A percentile compares a stretch with the other conserved stretches of the same genome.
These are phyloP conservation scores for Argyra leucocephala DNA, from an alignment of 2,888 invertebrate species.

Conservation along the genomic window DNA sequence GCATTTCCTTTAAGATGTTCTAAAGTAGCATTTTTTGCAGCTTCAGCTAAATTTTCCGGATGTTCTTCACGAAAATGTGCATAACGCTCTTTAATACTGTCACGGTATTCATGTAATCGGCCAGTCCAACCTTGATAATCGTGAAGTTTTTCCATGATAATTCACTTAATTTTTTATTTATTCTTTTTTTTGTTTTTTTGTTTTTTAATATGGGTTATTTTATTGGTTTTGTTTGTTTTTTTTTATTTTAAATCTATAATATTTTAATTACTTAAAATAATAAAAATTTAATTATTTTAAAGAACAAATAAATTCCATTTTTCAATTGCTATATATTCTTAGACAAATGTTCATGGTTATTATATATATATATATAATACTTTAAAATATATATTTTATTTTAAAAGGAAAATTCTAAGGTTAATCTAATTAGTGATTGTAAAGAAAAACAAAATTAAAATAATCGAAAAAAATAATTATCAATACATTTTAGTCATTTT, in stretches of 20 bases:
- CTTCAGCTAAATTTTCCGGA: slow-evolving; percentile 47
- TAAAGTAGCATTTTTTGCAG: slow-evolving; percentile 40
- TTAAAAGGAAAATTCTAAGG: not conserved
- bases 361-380: not conserved
- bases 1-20: slow-evolving; percentile 37
- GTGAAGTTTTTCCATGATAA: slow-evolving; percentile 67
- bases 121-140: slow-evolving; percentile 70
- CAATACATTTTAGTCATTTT: no score
- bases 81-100: slow-evolving; percentile 55
- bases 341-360: not conserved
- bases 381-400: not conserved
- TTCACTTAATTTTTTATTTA: slow-evolving; percentile 17
- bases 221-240: slow-evolving; percentile 2
- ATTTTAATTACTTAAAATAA: not conserved
- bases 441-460: not conserved
- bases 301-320: not conserved
- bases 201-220: not conserved
- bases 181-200: no score
- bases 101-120: slow-evolving; percentile 57
- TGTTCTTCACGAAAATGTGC: slow-evolving; percentile 53
- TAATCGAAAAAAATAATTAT: not conserved
- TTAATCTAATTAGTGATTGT: slow-evolving; percentile 1
- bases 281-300: not conserved
- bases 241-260: not conserved
- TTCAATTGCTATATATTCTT: not conserved